Evolutionary conservation across 2,113 vertebrate genomes (phyloP).

Genomic region (Osmerus mordax): DNA sequence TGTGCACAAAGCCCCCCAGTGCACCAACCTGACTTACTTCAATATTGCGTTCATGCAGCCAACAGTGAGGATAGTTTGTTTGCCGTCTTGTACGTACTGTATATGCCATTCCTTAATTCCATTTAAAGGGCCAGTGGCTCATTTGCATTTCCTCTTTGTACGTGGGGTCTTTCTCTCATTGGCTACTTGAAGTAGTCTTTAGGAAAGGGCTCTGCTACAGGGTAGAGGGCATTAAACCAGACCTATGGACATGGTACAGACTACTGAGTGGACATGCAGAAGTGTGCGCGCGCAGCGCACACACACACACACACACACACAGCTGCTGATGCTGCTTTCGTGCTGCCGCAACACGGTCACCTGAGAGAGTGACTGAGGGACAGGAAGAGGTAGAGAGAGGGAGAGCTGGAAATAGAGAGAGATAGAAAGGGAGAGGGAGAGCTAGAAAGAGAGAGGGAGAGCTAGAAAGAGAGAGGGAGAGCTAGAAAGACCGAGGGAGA

Average conservation of each 20-base stretch:
- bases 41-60: too few relatives aligned
- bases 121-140: too few relatives aligned
- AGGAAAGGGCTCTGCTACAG: neutral
- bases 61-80: too few relatives aligned
- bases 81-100: too few relatives aligned
- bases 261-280: conserved; percentile 9
- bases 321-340: conserved; percentile 25
- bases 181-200: neutral
- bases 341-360: conserved; percentile 8
- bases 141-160: too few relatives aligned
- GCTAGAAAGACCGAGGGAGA: too few relatives aligned
- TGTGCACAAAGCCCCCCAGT: too few relatives aligned
- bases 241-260: neutral
- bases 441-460: neutral
- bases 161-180: too few relatives aligned
- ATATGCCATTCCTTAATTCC: too few relatives aligned
- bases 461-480: neutral
- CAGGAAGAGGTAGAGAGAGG: neutral
- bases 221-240: too few relatives aligned
- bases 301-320: conserved; percentile 28
- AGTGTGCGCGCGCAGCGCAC: neutral
- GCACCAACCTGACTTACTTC: too few relatives aligned
- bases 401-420: too few relatives aligned
- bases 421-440: neutral
- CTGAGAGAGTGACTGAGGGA: neutral